Evolutionary conservation across 2,113 vertebrate genomes (phyloP).

Genomic region (Callopanchax toddi): DNA sequence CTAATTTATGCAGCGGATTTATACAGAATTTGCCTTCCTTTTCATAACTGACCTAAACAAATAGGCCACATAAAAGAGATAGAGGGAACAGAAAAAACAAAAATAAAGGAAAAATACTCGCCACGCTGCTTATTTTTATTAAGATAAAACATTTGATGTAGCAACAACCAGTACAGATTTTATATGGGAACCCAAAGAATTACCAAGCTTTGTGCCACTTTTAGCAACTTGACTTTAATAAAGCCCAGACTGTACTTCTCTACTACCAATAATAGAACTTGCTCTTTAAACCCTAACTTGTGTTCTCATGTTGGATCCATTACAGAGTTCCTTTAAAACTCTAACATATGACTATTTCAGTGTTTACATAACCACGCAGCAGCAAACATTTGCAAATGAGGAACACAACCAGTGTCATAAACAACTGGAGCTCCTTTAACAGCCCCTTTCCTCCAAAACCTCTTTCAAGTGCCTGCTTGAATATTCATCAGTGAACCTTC

Average conservation of each 20-base stretch:
- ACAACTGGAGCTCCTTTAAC: constrained; percentile 44
- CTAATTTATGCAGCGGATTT: no score
- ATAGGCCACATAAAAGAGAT: no score
- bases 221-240: no score
- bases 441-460: constrained; percentile 29
- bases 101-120: no score
- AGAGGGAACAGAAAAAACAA: no score
- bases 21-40: no score
- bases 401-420: constrained; percentile 43
- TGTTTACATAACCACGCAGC: constrained; percentile 19
- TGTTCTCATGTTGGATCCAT: not conserved
- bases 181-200: no score
- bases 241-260: not conserved
- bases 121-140: no score
- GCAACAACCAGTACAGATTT: no score
- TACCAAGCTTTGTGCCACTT: no score
- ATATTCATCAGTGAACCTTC: constrained; percentile 56
- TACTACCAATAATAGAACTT: constrained; percentile 2
- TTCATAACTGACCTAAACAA: no score
- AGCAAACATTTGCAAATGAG: constrained; percentile 51
- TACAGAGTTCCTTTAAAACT: constrained; percentile 2
- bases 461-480: constrained; percentile 54
- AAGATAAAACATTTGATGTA: no score
- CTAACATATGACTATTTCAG: not conserved
- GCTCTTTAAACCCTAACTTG: not conserved